These are phyloP conservation scores for Yponomeuta sedellus DNA, from an alignment of 2,888 invertebrate species.

Conservation along the genomic window DNA sequence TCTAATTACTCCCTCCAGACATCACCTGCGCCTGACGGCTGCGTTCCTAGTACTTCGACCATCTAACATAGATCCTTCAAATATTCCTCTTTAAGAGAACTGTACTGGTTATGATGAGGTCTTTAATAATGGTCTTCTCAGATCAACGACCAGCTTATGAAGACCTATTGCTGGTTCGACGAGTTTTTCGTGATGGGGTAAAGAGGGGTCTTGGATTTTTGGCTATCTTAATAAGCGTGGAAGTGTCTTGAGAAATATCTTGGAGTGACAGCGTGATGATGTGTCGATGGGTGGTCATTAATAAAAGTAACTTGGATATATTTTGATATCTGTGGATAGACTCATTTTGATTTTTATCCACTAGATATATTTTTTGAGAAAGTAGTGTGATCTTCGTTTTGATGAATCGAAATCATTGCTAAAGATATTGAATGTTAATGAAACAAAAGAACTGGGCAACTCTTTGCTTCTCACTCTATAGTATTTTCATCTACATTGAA, in stretches of 20 bases:
- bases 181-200: background rate
- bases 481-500: too few species aligned
- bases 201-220: background rate
- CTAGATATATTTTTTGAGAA: too few species aligned
- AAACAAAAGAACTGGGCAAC: too few species aligned
- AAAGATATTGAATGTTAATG: too few species aligned
- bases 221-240: background rate
- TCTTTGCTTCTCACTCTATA: too few species aligned
- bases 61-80: constrained; percentile 29
- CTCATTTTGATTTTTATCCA: too few species aligned
- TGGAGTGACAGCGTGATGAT: constrained; percentile 53
- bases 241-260: constrained; percentile 35
- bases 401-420: too few species aligned
- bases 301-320: constrained; percentile 24
- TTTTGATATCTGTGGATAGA: background rate
- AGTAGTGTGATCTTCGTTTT: too few species aligned
- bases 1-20: constrained; percentile 68
- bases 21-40: constrained; percentile 71
- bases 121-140: background rate
- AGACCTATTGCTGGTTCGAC: background rate
- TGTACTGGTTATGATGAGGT: background rate
- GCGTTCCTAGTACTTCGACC: constrained; percentile 36
- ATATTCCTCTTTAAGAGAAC: background rate
- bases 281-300: constrained; percentile 31
- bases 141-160: background rate